Conservation (phyloP, 2,113 vertebrate genomes). For the Leptodactylus fuscus region DNA sequence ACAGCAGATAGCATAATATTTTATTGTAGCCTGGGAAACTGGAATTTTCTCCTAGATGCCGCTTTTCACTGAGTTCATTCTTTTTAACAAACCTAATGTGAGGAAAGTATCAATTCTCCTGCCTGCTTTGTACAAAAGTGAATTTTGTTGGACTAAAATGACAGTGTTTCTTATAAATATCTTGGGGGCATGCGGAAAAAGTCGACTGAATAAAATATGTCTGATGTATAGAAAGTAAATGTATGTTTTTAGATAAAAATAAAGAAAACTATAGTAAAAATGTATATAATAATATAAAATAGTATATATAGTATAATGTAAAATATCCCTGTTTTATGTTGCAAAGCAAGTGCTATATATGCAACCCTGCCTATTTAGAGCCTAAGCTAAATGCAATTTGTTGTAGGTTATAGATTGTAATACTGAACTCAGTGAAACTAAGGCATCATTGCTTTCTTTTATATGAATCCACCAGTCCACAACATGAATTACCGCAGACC, state of each 20-base stretch:
- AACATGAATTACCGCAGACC: neutral
- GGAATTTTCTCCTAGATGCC: conserved; percentile 53
- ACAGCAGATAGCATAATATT: conserved; percentile 59
- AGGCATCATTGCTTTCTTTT: neutral
- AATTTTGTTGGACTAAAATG: conserved; percentile 1
- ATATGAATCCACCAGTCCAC: neutral
- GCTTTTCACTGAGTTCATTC: conserved; percentile 36
- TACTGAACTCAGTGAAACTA: neutral
- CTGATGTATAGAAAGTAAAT: neutral
- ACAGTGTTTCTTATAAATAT: neutral
- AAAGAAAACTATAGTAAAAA: no score
- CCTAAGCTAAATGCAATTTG: neutral
- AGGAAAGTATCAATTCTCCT: conserved; percentile 40
- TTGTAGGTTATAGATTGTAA: neutral
- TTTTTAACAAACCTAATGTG: conserved; percentile 46
- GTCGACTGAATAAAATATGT: neutral
- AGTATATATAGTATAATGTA: no score
- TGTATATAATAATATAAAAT: no score
- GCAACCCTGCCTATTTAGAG: neutral
- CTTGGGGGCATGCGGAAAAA: neutral
- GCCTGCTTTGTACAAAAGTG: conserved; percentile 25
- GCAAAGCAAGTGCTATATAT: neutral
- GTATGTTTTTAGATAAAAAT: no score
- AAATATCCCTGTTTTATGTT: no score
- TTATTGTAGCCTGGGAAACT: conserved; percentile 58